Evolutionary conservation across 2,888 invertebrate genomes (phyloP), one percentile per base, ranked within the genome.

Genomic region (Seira sanloemensis): DNA sequence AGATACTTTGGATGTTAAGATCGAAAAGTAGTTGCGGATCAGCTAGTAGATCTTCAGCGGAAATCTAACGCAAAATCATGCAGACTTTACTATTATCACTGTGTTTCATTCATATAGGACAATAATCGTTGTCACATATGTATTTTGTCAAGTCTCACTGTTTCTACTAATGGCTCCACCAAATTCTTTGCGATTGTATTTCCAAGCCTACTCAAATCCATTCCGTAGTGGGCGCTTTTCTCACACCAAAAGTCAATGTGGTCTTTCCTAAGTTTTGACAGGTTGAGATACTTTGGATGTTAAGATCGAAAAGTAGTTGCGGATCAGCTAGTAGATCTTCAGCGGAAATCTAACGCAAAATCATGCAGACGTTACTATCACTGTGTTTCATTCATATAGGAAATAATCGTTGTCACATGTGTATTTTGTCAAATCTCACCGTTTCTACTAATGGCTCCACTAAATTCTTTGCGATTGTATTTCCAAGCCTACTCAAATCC

Each of bases 171-270:
- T 2, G 96, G 96, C 90, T 94, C 94, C 18, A 93, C 92, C 90
- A 94, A 94, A 84, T 92, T 92, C 74, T 91, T 90, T 24, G 97
- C 93, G 86, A 93, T 92, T n/a, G n/a, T n/a, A 84, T 92, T 91
- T 74, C 91, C 92, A 90, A 94, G 91, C 66, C 92, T 91, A 85
- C 92, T 92, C 96, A 98, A 95, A 88, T 94, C 94, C 26, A 97
- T 94, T 2, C 97, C 97, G 91, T 92, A 93, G 0, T 97, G 84
- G 19, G 74, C 93, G 0, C 97, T 75, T 12, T 86, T 93, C 90
- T 95, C 91, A 23, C 94, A 92, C 97, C 98, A 98, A 91, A 94
- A 94, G 9, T 94, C 92, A 90, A 93, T 84, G 27, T 89, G 82
- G 72, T 89, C 88, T 62, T 87, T 81, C 84, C 89, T 90, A 5